A percentile compares a stretch with the other conserved stretches of the same genome.
These are phyloP conservation scores for Alosa sapidissima DNA, from an alignment of 2,797 vertebrate species.

Conservation along the genomic window DNA sequence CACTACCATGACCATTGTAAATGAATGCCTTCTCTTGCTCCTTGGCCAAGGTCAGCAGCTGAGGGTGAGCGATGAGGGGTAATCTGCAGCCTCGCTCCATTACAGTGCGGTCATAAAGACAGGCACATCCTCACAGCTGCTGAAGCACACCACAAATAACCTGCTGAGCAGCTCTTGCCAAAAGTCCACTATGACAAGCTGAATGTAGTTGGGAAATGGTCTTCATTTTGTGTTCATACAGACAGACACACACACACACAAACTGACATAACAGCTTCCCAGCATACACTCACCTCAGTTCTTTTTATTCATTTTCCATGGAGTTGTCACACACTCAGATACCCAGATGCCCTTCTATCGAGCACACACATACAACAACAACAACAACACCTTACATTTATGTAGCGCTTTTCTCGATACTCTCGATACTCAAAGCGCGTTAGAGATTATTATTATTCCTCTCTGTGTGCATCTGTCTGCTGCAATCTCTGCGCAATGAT, in stretches of 20 bases:
- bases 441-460: slow-evolving; percentile 4
- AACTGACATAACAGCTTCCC: not conserved
- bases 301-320: no score
- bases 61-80: slow-evolving; percentile 68
- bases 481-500: not conserved
- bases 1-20: not conserved
- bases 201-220: not conserved
- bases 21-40: not conserved
- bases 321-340: not conserved
- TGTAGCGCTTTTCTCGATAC: no score
- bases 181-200: not conserved
- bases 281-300: no score
- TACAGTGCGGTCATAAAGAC: slow-evolving; percentile 58
- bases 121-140: slow-evolving; percentile 56
- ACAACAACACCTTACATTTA: no score
- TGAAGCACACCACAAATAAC: slow-evolving; percentile 47
- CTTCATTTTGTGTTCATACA: not conserved
- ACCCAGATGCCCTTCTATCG: not conserved
- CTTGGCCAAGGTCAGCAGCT: slow-evolving; percentile 58
- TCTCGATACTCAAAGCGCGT: no score
- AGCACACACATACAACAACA: no score
- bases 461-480: not conserved
- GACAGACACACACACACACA: not conserved
- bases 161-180: not conserved
- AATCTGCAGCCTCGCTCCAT: slow-evolving; percentile 64